Conservation (phyloP, 2,113 vertebrate species). For the Anser brachyrhynchus region DNA sequence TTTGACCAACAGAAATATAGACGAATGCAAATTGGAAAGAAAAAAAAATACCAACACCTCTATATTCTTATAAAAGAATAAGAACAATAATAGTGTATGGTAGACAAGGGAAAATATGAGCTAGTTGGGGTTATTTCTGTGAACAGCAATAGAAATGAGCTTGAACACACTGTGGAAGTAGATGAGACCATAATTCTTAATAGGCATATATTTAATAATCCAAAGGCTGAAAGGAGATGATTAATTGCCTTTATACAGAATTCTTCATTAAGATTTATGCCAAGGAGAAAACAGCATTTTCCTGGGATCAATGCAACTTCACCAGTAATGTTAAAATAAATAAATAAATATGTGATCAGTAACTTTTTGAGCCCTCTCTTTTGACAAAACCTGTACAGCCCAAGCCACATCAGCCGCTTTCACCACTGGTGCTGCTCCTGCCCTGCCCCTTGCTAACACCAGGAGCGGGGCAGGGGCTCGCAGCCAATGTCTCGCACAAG, state of each 20-base stretch:
- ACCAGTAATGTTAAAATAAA: not conserved
- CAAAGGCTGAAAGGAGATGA: not conserved
- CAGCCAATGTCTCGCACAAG: too few species aligned
- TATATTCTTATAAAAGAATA: not conserved
- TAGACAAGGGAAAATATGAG: not conserved
- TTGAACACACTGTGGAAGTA: not conserved
- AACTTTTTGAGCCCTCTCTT: not conserved
- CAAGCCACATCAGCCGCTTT: not conserved
- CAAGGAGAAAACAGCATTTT: not conserved
- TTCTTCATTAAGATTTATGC: conserved; percentile 4
- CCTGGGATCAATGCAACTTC: not conserved
- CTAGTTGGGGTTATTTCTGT: not conserved
- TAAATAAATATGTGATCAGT: not conserved
- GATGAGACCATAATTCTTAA: not conserved
- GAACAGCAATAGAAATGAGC: not conserved
- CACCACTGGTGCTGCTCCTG: not conserved
- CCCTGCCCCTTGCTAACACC: not conserved
- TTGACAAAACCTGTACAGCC: not conserved
- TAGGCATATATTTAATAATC: not conserved
- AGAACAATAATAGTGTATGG: not conserved
- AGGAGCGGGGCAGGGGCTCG: rapidly evolving
- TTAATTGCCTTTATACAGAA: not conserved
- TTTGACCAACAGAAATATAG: not conserved
- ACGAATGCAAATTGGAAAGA: not conserved
- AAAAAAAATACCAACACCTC: not conserved